phyloP scores from a whole-genome alignment of 2,113 vertebrate genomes.

The Octodon degus region DNA sequence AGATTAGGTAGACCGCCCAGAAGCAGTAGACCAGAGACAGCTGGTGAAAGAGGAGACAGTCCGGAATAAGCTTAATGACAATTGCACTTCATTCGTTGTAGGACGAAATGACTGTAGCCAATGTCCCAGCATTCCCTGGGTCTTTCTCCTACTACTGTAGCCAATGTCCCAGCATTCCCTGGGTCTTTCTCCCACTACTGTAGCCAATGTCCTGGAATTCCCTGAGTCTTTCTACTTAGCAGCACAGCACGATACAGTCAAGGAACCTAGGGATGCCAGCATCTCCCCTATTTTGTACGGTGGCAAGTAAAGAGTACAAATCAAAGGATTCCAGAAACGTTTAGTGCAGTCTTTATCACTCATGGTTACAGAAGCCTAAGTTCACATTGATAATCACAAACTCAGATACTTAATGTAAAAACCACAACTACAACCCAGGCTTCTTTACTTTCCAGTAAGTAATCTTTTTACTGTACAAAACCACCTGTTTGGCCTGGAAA shows the following conservation, averaged over 20 bases:
- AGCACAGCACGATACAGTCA: rapidly evolving
- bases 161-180: neutral
- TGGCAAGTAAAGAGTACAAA: neutral
- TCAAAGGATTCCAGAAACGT: no score
- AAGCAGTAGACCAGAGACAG: neutral
- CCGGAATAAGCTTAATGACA: neutral
- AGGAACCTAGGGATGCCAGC: neutral
- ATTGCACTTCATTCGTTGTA: neutral
- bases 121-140: neutral
- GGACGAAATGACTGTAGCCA: neutral
- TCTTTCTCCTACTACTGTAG: neutral
- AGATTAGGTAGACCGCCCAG: no score
- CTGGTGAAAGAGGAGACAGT: neutral
- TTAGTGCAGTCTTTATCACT: neutral
- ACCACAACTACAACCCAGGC: neutral
- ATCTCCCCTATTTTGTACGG: neutral
- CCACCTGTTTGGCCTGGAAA: neutral
- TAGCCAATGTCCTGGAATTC: neutral
- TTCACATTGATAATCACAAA: neutral
- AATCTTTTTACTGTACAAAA: neutral
- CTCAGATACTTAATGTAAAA: neutral
- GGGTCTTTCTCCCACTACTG: neutral
- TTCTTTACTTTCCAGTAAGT: neutral
- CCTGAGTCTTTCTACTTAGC: neutral
- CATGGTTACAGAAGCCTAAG: neutral